Base-by-base conservation (phyloP, 2,113 vertebrate species). In the Daubentonia madagascariensis region DNA sequence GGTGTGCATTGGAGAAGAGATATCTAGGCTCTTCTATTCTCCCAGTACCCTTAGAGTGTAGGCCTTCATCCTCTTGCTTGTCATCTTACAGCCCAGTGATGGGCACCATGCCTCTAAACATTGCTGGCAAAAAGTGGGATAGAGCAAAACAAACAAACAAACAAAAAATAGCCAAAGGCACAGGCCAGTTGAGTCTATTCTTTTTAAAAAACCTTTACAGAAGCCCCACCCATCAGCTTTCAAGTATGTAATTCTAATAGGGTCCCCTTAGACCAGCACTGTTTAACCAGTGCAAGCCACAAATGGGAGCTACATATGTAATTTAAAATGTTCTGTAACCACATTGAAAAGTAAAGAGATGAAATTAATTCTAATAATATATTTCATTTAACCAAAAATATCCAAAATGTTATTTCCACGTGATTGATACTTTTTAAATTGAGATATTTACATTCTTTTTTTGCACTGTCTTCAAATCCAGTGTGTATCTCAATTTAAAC, bases 331-430 rank as follows among this genome's bases (percentile, higher is more conserved):
- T 83, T 81, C 75, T 75, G 40, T 30, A 81, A 11, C 11, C 8
- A 50, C 5, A 10, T 70, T 16, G 52, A 65, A 76, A 93, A 76
- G 59, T 30, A 45, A 84, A 54, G 50, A 57, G 25, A 79, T 50
- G 23, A 89, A 59, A 83, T 86, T 78, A 78, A 45, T 40, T 88
- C 67, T 59, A 90, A 86, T 54, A 65, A 68, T 65, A 32, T 12
- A 91, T 81, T 67, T 73, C n/a, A 93, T 37, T 88, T 73, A 79
- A 85, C 35, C 45, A 30, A n/a, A 95, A 85, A 67, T 81, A 85
- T 22, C 6, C 70, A 20, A 68, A 59, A 57, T 35, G 54, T 84
- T 84, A 73, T 28, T 78, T 81, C 45, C 2, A 84, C 14, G 30
- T 83, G 20, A 87, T 61, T 20, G 63, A 7, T 65, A 89, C 57